Percentiles rank a stretch among this genome's conserved stretches.
phyloP scores from a whole-genome alignment of 2,888 invertebrate genomes.

The Agrenia bidenticulata region DNA sequence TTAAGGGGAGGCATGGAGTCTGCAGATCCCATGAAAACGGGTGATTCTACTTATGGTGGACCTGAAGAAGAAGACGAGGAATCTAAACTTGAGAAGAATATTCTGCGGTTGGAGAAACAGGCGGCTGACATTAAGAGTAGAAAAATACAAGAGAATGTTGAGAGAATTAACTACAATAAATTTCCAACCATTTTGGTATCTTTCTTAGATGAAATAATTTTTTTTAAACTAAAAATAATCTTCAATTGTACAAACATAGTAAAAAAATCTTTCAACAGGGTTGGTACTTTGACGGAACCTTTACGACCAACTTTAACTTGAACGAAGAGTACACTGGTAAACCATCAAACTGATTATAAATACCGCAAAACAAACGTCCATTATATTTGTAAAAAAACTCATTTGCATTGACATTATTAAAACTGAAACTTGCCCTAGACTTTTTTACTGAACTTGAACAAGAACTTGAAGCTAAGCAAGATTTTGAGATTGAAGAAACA shows the following conservation, averaged over 20 bases:
- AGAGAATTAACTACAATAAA: conserved; percentile 18
- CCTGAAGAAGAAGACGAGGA: too few species aligned
- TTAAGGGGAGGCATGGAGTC: too few species aligned
- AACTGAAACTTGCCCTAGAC: too few species aligned
- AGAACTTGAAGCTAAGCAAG: conserved; percentile 26
- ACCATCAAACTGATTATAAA: too few species aligned
- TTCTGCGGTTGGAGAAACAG: conserved; percentile 25
- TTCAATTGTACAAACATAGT: not conserved
- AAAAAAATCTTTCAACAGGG: conserved; percentile 25
- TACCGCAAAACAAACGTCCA: too few species aligned
- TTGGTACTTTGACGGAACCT: conserved; percentile 42
- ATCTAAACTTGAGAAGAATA: too few species aligned
- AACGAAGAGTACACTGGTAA: conserved; percentile 31
- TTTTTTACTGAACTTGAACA: conserved; percentile 37
- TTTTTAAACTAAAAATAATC: not conserved
- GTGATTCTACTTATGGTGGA: too few species aligned
- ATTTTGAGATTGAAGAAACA: conserved; percentile 29
- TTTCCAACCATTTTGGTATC: conserved; percentile 39
- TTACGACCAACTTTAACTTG: conserved; percentile 25
- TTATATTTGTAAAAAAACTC: too few species aligned
- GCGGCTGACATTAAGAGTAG: conserved; percentile 11
- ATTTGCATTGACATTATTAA: too few species aligned
- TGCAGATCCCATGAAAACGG: too few species aligned
- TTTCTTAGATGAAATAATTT: not conserved
- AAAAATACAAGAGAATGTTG: conserved; percentile 2